phyloP scores from a whole-genome alignment of 2,888 invertebrate species.

The Teleogryllus oceanicus region DNA sequence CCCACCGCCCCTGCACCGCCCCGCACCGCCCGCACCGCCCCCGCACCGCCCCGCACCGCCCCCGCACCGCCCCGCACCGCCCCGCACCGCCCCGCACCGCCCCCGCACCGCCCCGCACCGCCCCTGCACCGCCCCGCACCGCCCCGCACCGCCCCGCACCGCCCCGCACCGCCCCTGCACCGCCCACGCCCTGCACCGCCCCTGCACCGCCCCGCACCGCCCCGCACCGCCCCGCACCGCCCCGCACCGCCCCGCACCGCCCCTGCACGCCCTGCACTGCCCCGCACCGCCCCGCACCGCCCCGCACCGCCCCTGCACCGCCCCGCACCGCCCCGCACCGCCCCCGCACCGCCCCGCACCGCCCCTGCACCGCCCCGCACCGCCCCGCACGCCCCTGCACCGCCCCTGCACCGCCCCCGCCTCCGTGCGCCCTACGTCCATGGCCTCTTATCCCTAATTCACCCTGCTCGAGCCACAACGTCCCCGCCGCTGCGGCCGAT shows the following conservation, averaged over 20 bases:
- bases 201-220: neutral
- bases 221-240: neutral
- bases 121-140: neutral
- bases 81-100: too few relatives aligned
- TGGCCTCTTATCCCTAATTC: too few relatives aligned
- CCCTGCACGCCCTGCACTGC: neutral
- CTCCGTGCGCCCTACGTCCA: neutral
- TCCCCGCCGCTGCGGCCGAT: too few relatives aligned
- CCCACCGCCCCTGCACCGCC: neutral
- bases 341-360: neutral
- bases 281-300: neutral
- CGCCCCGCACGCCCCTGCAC: neutral
- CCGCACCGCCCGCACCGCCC: neutral
- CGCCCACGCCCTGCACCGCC: neutral
- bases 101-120: neutral
- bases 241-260: neutral
- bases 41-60: neutral
- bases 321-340: too few relatives aligned
- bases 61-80: too few relatives aligned
- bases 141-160: neutral
- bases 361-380: neutral
- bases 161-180: neutral
- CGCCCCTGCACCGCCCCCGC: neutral
- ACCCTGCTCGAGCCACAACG: too few relatives aligned
- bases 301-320: too few relatives aligned